Conservation (phyloP, 2,888 invertebrate species). For the Aphodius sticticus region DNA sequence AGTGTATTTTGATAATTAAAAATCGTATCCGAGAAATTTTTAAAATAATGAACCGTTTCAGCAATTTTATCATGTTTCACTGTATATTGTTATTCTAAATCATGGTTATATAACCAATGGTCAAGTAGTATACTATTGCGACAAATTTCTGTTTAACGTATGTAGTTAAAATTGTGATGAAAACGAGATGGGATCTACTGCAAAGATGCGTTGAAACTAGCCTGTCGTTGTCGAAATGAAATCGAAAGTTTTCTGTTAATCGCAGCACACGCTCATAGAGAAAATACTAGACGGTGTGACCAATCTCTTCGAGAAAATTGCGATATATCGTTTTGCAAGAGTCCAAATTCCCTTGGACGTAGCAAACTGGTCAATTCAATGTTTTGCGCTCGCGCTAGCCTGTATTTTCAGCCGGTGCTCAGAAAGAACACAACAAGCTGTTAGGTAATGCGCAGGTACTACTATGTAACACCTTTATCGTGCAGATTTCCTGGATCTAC, state of each 20-base stretch:
- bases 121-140: background rate
- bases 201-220: background rate
- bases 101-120: background rate
- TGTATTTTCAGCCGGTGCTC: background rate
- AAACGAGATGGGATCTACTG: background rate
- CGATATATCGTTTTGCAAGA: background rate
- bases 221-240: background rate
- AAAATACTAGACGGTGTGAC: background rate
- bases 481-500: background rate
- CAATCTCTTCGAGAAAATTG: constrained; percentile 4
- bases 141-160: no score
- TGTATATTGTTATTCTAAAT: background rate
- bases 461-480: background rate
- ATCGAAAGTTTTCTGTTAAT: constrained; percentile 4
- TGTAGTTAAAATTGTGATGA: background rate
- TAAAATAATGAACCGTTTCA: no score
- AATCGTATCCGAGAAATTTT: no score
- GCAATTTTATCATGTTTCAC: no score
- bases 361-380: background rate
- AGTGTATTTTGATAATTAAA: no score
- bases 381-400: background rate
- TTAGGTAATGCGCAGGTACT: background rate
- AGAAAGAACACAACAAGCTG: background rate
- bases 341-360: background rate
- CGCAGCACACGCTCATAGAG: background rate